Evolutionary conservation across 1,140 invertebrate species (phyloP).

Genomic region (Alviniconcha marisindica): DNA sequence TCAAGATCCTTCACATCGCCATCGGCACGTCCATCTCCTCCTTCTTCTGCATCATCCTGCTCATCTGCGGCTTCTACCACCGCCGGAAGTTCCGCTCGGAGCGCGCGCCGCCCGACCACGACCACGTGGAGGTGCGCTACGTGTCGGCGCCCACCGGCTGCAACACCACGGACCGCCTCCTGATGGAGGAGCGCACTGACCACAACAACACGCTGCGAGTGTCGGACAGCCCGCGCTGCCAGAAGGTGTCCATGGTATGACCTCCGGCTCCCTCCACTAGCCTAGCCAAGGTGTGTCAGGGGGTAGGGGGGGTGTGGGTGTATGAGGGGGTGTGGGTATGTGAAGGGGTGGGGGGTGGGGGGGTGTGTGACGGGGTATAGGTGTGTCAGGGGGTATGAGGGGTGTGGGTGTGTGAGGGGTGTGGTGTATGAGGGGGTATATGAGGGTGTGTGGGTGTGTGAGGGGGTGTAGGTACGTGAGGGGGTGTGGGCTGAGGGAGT

Average conservation of each 20-base stretch:
- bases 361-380: not conserved
- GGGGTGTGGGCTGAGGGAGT: not conserved
- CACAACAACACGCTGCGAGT: conserved; percentile 33
- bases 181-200: conserved; percentile 48
- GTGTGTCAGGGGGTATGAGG: not conserved
- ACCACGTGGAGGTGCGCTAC: conserved; percentile 68
- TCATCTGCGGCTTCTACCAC: conserved; percentile 69
- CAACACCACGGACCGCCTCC: conserved; percentile 67
- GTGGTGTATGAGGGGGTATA: not conserved
- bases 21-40: conserved; percentile 68
- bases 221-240: conserved; percentile 57
- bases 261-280: not conserved
- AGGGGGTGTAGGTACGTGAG: not conserved
- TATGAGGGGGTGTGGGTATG: conserved; percentile 17
- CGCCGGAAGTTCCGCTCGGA: conserved; percentile 60
- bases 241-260: conserved; percentile 69
- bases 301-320: conserved; percentile 4
- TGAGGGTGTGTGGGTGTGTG: not conserved
- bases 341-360: not conserved
- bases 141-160: conserved; percentile 65
- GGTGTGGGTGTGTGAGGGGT: not conserved
- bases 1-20: conserved; percentile 67
- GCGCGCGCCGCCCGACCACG: conserved; percentile 57
- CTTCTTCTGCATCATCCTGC: conserved; percentile 68
- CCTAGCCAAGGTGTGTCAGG: too few species aligned